Conservation (phyloP, 2,888 invertebrate species). For the Ethmia dodecea region DNA sequence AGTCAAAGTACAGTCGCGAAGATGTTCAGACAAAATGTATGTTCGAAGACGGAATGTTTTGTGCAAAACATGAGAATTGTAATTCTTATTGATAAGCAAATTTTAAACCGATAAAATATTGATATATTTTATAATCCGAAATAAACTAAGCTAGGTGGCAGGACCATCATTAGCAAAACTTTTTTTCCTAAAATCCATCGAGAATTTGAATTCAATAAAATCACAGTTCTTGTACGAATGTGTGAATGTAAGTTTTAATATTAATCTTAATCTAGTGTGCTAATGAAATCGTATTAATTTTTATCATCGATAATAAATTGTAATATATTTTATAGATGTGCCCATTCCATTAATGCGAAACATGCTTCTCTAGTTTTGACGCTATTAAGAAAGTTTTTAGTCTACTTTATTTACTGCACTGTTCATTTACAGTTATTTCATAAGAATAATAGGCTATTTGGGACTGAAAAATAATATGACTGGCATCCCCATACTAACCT, state of each 20-base stretch:
- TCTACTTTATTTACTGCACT: no score
- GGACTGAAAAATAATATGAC: neutral
- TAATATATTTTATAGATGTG: constrained; percentile 68
- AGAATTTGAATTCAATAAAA: constrained; percentile 36
- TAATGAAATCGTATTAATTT: constrained; percentile 74
- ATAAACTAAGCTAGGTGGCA: no score
- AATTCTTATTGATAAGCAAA: constrained; percentile 24
- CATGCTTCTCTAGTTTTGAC: constrained; percentile 52
- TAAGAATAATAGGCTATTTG: neutral
- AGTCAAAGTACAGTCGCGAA: no score
- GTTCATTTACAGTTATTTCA: no score
- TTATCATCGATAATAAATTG: constrained; percentile 42
- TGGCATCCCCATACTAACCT: neutral
- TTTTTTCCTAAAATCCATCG: constrained; percentile 13
- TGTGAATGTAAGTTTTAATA: constrained; percentile 56
- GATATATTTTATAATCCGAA: no score
- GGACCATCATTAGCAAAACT: constrained; percentile 15
- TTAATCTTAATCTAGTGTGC: constrained; percentile 74
- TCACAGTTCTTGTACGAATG: constrained; percentile 48
- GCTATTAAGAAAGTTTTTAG: constrained; percentile 11
- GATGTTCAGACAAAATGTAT: constrained; percentile 27
- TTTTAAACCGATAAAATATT: constrained; percentile 8
- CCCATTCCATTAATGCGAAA: constrained; percentile 71
- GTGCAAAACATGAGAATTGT: constrained; percentile 34
- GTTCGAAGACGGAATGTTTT: constrained; percentile 27